Base-by-base conservation (phyloP, 1,140 invertebrate genomes). In the Atta colombica region DNA sequence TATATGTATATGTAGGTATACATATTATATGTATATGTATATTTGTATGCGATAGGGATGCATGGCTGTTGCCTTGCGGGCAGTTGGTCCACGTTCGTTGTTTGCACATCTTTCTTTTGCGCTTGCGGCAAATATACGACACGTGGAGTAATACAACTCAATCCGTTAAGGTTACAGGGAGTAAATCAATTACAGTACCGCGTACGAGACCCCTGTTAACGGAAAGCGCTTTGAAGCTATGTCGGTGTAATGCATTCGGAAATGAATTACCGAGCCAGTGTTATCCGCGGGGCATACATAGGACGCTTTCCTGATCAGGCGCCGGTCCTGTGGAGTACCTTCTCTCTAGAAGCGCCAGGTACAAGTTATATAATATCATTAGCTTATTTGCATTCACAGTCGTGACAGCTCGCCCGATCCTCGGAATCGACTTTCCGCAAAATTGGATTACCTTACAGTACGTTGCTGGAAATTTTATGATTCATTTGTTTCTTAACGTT, bases 141-240 rank as follows among this genome's bases (percentile, higher is more conserved):
- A 55, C 69, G 18, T 68, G 4, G 80, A 58, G 69, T 35, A 75
- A 74, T 63, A 75, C 72, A 84, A 84, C 80, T 84, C 80, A 75
- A 84, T 84, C 69, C 69, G 80, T 75, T 84, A 84, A 84, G 80
- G 71, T 84, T 84, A 75, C 80, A 84, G n/a, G 69, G 55, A 84
- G 69, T 84, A 75, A 84, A 84, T 84, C 80, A 84, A 75, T 84
- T 84, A 55, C 39, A 84, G 69, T 45, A 35, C 14, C 80, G 80
- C 80, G 65, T 81, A 69, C 77, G 80, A 84, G 72, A 84, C 25
- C 80, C 60, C 58, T 61, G 80, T 84, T 84, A 84, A 75, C 45
- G 60, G 80, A 84, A 63, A 39, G 55, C 69, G 53, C 80, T 75
- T 84, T 84, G 69, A 84, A 84, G 69, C 80, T 55, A 74, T 58